Evolutionary conservation across 1,140 invertebrate genomes (phyloP), one percentile per base, ranked within the genome.

Genomic region (Helicoverpa armigera): DNA sequence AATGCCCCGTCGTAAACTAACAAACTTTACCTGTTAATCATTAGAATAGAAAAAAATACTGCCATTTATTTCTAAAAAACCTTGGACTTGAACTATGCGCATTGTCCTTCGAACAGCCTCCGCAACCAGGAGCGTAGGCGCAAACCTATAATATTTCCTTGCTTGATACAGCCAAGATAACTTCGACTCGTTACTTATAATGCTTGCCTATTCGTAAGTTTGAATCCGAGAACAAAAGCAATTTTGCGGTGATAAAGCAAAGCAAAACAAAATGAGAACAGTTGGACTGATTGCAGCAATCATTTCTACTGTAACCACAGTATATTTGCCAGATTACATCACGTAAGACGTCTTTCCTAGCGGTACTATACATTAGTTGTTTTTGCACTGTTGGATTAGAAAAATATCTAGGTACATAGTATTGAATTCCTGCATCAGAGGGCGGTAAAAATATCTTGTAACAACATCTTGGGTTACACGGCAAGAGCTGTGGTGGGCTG

Each of bases 371-470:
- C 82, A 75, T 78, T 80, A 75, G 31, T 54, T 79, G 72, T 35
- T 54, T 43, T 50, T 78, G 58, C 60, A 23, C 50, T 43, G 29
- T 35, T 80, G 14, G 43, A 50, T 63, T 73, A 65, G 54, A 60
- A 76, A 76, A 67, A 65, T 16, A 48, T 69, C 16, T 79, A 70
- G 31, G 65, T 70, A 29, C 53, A 12, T 35, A n/a, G n/a, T 69
- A 78, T 78, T 60, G 18, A 72, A 35, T 69, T 81, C 80, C 87
- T 84, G 80, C 86, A 85, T 86, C 84, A 82, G 78, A 73, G n/a
- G 54, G 35, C 3, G 48, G 91, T 90, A 92, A 94, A 84, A 77
- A 82, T 90, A 94, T 91, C 85, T 87, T 83, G 79, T 83, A 82
- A 54, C 80, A 63, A 58, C 79, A 83, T 86, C 85, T 91, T 88